Evolutionary conservation across 2,797 vertebrate species (phyloP).

Genomic region (Cryptoblepharus egeriae): DNA sequence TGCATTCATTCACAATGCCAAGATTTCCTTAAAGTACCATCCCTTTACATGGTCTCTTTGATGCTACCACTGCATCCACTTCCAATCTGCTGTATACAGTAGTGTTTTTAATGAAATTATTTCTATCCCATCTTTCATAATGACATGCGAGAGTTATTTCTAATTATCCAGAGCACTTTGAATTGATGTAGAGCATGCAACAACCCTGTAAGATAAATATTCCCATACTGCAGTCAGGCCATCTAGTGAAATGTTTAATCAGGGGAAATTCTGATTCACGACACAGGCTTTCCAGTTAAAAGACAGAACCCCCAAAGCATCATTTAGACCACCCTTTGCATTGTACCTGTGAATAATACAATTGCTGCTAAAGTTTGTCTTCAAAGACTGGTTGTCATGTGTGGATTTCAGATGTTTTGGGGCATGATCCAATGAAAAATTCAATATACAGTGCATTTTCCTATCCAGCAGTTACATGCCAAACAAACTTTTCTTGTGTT

Average conservation of each 20-base stretch:
- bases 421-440: background rate
- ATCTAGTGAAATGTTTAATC: too few species aligned
- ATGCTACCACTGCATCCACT: background rate
- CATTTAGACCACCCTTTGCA: background rate
- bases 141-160: too few species aligned
- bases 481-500: background rate
- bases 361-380: background rate
- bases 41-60: background rate
- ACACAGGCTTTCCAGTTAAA: too few species aligned
- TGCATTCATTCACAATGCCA: background rate
- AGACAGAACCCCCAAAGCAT: too few species aligned
- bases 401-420: background rate
- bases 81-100: background rate
- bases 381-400: background rate
- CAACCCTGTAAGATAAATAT: too few species aligned
- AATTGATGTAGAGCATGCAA: too few species aligned
- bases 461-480: background rate
- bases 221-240: too few species aligned
- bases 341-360: background rate
- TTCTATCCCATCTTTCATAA: too few species aligned
- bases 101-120: background rate
- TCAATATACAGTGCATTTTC: background rate
- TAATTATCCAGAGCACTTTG: too few species aligned
- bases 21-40: background rate
- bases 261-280: too few species aligned